These are phyloP conservation scores for Xylocampa areola DNA, from an alignment of 2,888 invertebrate species.

Conservation along the genomic window DNA sequence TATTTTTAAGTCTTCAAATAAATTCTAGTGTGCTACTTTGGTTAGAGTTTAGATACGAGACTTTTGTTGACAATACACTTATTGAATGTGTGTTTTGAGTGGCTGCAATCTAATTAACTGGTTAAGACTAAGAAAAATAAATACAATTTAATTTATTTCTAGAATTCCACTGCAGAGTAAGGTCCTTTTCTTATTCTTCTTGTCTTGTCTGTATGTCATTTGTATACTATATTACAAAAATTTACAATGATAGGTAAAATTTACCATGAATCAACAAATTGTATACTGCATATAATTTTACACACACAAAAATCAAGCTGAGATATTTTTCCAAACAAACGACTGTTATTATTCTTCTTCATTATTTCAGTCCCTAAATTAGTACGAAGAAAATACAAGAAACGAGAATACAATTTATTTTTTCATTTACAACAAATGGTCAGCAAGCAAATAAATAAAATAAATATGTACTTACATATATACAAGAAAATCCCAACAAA, in stretches of 20 bases:
- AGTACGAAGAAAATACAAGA: neutral
- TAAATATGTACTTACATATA: slow-evolving; percentile 6
- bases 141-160: too few species aligned
- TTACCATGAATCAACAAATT: too few species aligned
- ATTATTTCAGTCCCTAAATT: slow-evolving; percentile 11
- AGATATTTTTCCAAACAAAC: neutral
- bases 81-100: neutral
- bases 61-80: neutral
- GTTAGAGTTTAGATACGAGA: too few species aligned
- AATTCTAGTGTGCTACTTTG: neutral
- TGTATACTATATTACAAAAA: too few species aligned
- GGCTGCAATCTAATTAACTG: too few species aligned
- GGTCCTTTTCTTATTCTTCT: too few species aligned
- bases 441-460: slow-evolving; percentile 10
- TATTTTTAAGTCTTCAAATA: slow-evolving; percentile 3
- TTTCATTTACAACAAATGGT: slow-evolving; percentile 19
- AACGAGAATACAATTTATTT: neutral
- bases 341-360: neutral
- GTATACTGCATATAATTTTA: too few species aligned
- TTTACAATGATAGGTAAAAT: too few species aligned
- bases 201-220: too few species aligned
- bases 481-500: slow-evolving; percentile 17
- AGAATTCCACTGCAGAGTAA: too few species aligned
- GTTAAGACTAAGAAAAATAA: too few species aligned
- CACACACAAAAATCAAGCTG: too few species aligned